Percentiles rank a stretch among this genome's conserved stretches.
phyloP scores from a whole-genome alignment of 2,113 vertebrate genomes.

The Callocephalon fimbriatum region DNA sequence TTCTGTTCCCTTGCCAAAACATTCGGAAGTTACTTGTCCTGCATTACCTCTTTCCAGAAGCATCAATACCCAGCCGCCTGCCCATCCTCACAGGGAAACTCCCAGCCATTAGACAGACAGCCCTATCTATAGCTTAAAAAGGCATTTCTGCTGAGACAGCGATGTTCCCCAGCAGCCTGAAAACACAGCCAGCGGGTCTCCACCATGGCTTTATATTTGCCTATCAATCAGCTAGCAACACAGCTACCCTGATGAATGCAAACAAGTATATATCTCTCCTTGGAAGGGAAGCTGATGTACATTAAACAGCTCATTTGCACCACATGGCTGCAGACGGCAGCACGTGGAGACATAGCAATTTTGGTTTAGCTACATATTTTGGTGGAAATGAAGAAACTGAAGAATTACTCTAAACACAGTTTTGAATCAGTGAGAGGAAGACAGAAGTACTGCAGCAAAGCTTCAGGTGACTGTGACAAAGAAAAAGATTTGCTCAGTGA shows the following conservation, averaged over 20 bases:
- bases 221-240: background rate
- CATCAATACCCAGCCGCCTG: background rate
- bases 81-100: background rate
- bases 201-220: rapidly evolving
- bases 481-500: background rate
- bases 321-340: background rate
- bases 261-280: background rate
- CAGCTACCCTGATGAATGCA: background rate
- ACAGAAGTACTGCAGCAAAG: background rate
- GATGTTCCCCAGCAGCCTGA: background rate
- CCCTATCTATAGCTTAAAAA: background rate
- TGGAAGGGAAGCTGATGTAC: rapidly evolving
- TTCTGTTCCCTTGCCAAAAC: background rate
- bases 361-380: background rate
- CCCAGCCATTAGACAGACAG: background rate
- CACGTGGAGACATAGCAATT: background rate
- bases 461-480: background rate
- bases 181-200: background rate
- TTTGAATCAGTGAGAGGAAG: background rate
- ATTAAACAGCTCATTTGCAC: rapidly evolving
- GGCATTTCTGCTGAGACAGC: background rate
- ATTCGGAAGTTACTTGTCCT: background rate
- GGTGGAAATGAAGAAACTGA: background rate
- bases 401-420: background rate
- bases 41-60: background rate